A percentile compares a stretch with the other conserved stretches of the same genome.
Evolutionary conservation across 30 jellyfish, hydroid and myxozoan species (phyloP).

Genomic region (Chironex yamaguchii): DNA sequence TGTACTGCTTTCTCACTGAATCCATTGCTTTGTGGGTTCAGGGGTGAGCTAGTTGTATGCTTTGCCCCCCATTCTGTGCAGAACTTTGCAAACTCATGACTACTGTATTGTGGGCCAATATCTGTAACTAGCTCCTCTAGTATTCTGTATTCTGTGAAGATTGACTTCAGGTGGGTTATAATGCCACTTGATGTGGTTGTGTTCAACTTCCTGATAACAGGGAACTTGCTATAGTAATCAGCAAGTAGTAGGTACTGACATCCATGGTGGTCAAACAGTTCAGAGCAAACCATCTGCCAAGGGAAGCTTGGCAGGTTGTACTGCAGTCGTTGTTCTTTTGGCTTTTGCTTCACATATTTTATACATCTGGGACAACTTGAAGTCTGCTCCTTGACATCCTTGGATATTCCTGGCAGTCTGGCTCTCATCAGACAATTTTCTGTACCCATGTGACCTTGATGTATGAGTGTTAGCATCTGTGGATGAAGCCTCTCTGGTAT

Average conservation of each 20-base stretch:
- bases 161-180: neutral
- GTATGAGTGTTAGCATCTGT: neutral
- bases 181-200: neutral
- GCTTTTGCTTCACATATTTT: neutral
- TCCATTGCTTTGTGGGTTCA: no score
- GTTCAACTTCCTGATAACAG: neutral
- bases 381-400: neutral
- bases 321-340: neutral
- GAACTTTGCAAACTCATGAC: neutral
- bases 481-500: neutral
- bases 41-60: no score
- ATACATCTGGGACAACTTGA: neutral
- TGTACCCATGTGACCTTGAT: neutral
- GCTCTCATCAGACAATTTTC: neutral
- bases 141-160: neutral
- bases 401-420: neutral
- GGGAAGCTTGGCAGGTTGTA: neutral
- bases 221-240: neutral
- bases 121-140: neutral
- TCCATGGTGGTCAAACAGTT: neutral
- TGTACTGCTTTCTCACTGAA: no score
- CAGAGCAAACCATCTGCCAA: neutral
- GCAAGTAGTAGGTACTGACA: neutral
- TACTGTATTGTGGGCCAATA: neutral
- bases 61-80: neutral